Base-by-base conservation (phyloP, 2,113 vertebrate genomes). In the Mystacornis crossleyi region DNA sequence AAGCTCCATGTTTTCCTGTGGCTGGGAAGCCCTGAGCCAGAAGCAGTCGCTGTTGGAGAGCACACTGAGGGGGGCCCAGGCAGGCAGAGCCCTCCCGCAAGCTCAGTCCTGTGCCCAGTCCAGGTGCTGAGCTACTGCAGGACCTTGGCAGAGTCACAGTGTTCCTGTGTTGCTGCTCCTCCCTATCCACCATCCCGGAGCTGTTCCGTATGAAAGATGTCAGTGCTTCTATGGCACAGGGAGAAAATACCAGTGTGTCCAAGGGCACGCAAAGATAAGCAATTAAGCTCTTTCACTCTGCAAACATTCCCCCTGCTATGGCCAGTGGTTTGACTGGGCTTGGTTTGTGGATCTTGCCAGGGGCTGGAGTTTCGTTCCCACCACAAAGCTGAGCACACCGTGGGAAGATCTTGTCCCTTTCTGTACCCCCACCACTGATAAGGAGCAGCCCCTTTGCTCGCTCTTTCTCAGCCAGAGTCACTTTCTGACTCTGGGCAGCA, bases 381-480 rank as follows among this genome's bases (percentile, higher is more conserved):
- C n/a, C 50, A 15, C 21, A 94, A 58, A 58, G 19, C 61, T 62
- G 42, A 80, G 62, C 18, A 4, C 33, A 6, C 57, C 9, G 2
- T 50, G 14, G 69, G 33, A 47, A 75, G 29, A 24, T 33, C 50
- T 90, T 1, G 0, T 47, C n/a, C 50, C n/a, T 66, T 70, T 70
- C 60, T 57, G 12, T 57, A 29, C 31, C 50, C 28, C 26, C 10
- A 20, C 31, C 50, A 57, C 10, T 23, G 60, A n/a, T n/a, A 16
- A 5, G 19, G 33, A 85, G n/a, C 60, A 64, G 48, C 10, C 19
- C 24, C 51, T 66, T 36, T 50, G 14, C 58, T 87, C 26, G 0
- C 1, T 0, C 65, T 60, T 62, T 14, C 47, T 10, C 8, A 18
- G 18, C 8, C 11, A 70, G 6, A 43, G 47, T 73, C 1, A 0